Conservation (phyloP, 1,140 invertebrate species). For the Musca vetustissima region DNA sequence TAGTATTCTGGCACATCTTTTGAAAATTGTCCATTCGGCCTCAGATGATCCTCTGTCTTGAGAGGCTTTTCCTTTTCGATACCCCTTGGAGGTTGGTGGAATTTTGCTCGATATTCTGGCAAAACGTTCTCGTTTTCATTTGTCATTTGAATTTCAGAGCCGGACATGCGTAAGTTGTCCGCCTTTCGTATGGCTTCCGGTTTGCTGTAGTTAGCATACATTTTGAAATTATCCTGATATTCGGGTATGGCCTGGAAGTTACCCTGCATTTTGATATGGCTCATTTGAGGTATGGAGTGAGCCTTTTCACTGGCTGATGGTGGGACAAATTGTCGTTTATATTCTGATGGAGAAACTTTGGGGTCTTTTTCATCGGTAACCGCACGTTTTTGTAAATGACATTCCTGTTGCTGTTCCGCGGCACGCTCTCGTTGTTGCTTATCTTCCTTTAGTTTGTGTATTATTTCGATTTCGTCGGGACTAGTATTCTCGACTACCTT, state of each 20-base stretch:
- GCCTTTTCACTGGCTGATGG: slow-evolving; percentile 48
- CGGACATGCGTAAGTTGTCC: slow-evolving; percentile 48
- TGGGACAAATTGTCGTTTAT: slow-evolving; percentile 47
- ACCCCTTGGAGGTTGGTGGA: slow-evolving; percentile 45
- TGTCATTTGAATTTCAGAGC: slow-evolving; percentile 31
- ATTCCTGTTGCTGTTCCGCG: slow-evolving; percentile 40
- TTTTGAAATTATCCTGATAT: slow-evolving; percentile 51
- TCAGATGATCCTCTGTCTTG: slow-evolving; percentile 48
- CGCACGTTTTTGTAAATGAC: slow-evolving; percentile 42
- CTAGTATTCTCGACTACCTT: neutral
- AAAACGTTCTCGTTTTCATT: slow-evolving; percentile 25
- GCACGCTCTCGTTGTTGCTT: slow-evolving; percentile 44
- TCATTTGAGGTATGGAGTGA: slow-evolving; percentile 52
- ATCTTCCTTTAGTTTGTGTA: slow-evolving; percentile 11
- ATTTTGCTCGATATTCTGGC: slow-evolving; percentile 51
- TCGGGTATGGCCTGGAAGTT: slow-evolving; percentile 47
- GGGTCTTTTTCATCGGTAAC: slow-evolving; percentile 30
- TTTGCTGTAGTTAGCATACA: slow-evolving; percentile 51
- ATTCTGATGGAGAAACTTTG: slow-evolving; percentile 42
- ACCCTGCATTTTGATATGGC: slow-evolving; percentile 48
- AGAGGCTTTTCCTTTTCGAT: slow-evolving; percentile 41
- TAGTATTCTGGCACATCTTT: slow-evolving; percentile 52
- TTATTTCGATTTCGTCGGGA: neutral
- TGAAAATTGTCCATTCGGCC: slow-evolving; percentile 46
- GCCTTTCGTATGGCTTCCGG: slow-evolving; percentile 51